These are phyloP conservation scores for Acrossocheilus fasciatus DNA, from an alignment of 2,797 vertebrate genomes.

Conservation along the genomic window DNA sequence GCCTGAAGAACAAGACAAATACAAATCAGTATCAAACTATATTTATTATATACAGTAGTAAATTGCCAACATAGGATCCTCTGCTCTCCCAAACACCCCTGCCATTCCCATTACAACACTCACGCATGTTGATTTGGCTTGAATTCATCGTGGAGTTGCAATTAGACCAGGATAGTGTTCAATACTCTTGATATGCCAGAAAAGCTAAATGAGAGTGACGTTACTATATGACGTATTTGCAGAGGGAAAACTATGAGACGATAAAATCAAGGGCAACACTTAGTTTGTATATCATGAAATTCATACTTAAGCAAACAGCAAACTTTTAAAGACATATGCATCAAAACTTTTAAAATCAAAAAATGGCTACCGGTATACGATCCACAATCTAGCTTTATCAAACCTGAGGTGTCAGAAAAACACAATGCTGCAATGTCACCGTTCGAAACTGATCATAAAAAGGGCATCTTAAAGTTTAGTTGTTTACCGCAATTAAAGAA, in stretches of 20 bases:
- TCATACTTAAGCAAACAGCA: conserved; percentile 14
- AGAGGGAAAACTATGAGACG: background rate
- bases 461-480: conserved; percentile 1
- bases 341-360: conserved; percentile 55
- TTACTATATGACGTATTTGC: background rate
- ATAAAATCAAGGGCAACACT: conserved; percentile 35
- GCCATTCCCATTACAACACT: conserved; percentile 33
- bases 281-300: conserved; percentile 16
- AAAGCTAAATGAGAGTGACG: background rate
- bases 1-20: background rate
- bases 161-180: conserved; percentile 3
- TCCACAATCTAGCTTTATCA: conserved; percentile 27
- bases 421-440: conserved; percentile 9
- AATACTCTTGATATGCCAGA: conserved; percentile 5
- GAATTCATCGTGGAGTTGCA: background rate
- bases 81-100: background rate
- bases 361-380: conserved; percentile 6
- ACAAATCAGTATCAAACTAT: conserved; percentile 79
- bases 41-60: conserved; percentile 85
- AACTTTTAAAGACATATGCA: conserved; percentile 20
- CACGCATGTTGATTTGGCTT: background rate
- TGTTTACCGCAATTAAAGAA: conserved; percentile 19
- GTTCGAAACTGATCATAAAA: background rate
- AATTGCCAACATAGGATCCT: conserved; percentile 72
- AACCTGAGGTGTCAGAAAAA: conserved; percentile 36